Conservation (phyloP, 53 echinoderm and acorn worm species). For the Crossaster papposus region DNA sequence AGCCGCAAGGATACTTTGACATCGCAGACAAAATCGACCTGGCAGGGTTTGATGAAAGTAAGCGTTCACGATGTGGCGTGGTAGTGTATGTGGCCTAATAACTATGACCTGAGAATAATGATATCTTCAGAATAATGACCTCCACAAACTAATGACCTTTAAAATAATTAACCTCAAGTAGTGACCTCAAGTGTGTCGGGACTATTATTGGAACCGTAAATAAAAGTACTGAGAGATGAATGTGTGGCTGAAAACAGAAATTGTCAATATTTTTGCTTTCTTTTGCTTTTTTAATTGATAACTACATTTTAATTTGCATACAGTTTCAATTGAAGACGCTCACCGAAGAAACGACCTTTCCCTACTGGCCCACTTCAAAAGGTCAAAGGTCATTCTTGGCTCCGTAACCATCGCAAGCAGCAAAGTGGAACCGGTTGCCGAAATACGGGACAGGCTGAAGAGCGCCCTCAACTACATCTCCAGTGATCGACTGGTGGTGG, state of each 20-base stretch:
- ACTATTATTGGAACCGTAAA: too few species aligned
- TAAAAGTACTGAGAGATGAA: too few species aligned
- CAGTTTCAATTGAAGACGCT: conserved; percentile 84
- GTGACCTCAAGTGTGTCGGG: too few species aligned
- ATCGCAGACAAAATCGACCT: conserved; percentile 71
- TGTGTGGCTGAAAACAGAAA: too few species aligned
- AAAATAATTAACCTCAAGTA: too few species aligned
- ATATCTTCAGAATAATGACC: too few species aligned
- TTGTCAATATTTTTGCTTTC: too few species aligned
- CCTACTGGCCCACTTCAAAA: conserved; percentile 69
- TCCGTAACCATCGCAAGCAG: conserved; percentile 71
- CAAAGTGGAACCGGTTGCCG: conserved; percentile 64
- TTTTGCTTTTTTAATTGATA: too few species aligned
- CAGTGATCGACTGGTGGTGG: conserved; percentile 65
- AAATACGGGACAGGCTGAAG: conserved; percentile 64
- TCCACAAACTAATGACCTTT: too few species aligned
- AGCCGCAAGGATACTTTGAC: conserved; percentile 60
- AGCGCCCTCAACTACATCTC: conserved; percentile 66
- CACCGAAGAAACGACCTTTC: conserved; percentile 71
- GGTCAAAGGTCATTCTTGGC: conserved; percentile 71
- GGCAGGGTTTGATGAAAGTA: conserved; percentile 76
- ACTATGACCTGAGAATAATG: too few species aligned
- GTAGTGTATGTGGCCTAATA: too few species aligned
- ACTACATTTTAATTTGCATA: background rate
- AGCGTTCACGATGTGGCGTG: background rate